A percentile compares a stretch with the other conserved stretches of the same genome.
phyloP scores from a whole-genome alignment of 1,140 invertebrate genomes.

The Hycleus phaleratus region DNA sequence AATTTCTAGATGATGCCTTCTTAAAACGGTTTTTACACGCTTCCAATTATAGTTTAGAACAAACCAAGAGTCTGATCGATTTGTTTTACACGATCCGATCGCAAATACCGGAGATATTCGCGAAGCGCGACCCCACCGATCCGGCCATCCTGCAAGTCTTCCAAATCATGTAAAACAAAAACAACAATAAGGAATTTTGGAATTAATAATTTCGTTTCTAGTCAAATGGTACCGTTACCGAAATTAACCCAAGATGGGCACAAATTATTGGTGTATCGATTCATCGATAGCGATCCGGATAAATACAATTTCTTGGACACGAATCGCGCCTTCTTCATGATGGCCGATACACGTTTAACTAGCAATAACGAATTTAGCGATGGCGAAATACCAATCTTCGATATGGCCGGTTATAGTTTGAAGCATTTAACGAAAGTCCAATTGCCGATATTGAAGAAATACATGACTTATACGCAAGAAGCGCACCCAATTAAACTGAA shows the following conservation, averaged over 20 bases:
- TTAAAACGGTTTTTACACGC: conserved; percentile 46
- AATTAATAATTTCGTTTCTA: conserved; percentile 35
- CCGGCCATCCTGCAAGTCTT: conserved; percentile 48
- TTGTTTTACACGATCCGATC: conserved; percentile 56
- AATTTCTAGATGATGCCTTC: conserved; percentile 46
- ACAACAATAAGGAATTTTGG: not conserved
- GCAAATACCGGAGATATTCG: conserved; percentile 56
- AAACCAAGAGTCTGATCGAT: conserved; percentile 53
- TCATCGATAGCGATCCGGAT: conserved; percentile 51
- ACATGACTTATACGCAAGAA: conserved; percentile 63
- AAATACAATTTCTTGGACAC: conserved; percentile 59
- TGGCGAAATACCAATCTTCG: conserved; percentile 63
- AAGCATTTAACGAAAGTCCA: conserved; percentile 56
- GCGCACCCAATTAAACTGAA: conserved; percentile 65
- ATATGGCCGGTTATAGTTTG: conserved; percentile 53
- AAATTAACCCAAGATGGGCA: conserved; percentile 34
- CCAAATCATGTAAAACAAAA: conserved; percentile 15
- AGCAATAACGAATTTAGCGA: conserved; percentile 43
- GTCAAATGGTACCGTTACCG: conserved; percentile 53
- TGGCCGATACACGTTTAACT: conserved; percentile 56
- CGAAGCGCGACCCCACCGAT: conserved; percentile 51
- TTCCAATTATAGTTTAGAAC: conserved; percentile 46
- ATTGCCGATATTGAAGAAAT: conserved; percentile 54
- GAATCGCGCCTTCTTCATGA: conserved; percentile 61
- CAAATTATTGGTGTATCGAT: conserved; percentile 48